These are phyloP conservation scores for Aporophyla lueneburgensis DNA, from an alignment of 2,888 invertebrate species.

Conservation along the genomic window DNA sequence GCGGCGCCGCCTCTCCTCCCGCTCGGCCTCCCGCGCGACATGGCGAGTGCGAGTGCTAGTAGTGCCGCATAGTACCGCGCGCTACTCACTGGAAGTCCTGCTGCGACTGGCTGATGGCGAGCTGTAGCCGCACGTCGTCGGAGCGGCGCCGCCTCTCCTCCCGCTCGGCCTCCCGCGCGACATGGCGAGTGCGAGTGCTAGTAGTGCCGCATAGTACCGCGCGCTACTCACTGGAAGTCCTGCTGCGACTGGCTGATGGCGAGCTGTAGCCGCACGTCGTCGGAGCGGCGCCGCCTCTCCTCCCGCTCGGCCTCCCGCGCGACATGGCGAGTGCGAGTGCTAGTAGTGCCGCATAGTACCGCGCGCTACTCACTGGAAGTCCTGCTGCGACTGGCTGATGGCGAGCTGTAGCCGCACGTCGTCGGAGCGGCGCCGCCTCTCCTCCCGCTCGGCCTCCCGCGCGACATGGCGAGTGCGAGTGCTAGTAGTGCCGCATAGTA, in stretches of 20 bases:
- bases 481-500: background rate
- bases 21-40: conserved; percentile 99
- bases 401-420: conserved; percentile 99
- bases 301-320: conserved; percentile 99
- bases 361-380: conserved; percentile 93
- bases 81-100: conserved; percentile 95
- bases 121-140: conserved; percentile 98
- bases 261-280: conserved; percentile 98
- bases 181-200: conserved; percentile 97
- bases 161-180: conserved; percentile 99
- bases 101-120: conserved; percentile 98
- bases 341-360: background rate
- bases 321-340: conserved; percentile 98
- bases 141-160: conserved; percentile 98
- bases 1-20: conserved; percentile 97
- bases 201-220: background rate
- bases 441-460: conserved; percentile 99
- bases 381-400: conserved; percentile 98
- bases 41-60: conserved; percentile 95
- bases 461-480: conserved; percentile 98
- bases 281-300: conserved; percentile 97
- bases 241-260: conserved; percentile 98
- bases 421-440: conserved; percentile 97
- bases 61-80: background rate
- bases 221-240: conserved; percentile 94